Percentiles rank a stretch among this genome's conserved stretches.
Evolutionary conservation across 2,113 vertebrate genomes (phyloP).

Genomic region (Cyprinodon brontotheroides): DNA sequence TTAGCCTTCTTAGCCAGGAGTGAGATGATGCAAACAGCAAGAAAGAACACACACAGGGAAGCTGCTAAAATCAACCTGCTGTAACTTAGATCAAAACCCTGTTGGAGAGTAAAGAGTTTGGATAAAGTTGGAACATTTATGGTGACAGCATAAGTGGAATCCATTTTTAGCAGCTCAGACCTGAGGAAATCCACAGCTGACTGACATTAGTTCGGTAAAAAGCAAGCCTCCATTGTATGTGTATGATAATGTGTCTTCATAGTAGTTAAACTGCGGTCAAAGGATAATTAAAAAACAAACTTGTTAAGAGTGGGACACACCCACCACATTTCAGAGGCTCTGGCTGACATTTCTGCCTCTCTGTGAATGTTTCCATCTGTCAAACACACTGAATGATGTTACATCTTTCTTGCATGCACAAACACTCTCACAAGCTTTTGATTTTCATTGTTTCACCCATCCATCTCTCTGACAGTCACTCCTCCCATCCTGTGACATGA

Average conservation of each 20-base stretch:
- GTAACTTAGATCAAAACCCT: neutral
- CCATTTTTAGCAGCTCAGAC: conserved; percentile 2
- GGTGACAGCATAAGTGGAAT: neutral
- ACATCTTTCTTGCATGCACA: conserved; percentile 14
- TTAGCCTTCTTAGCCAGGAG: neutral
- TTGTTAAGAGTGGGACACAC: neutral
- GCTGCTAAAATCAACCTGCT: neutral
- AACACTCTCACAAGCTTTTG: conserved; percentile 40
- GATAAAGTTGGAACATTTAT: neutral
- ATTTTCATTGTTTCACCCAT: conserved; percentile 64
- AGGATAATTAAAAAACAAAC: neutral
- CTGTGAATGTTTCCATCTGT: conserved; percentile 39
- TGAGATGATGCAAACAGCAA: conserved; percentile 17
- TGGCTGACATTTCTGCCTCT: conserved; percentile 3
- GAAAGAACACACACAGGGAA: conserved; percentile 20
- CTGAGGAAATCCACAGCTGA: neutral
- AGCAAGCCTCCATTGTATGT: neutral
- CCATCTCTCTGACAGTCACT: conserved; percentile 60
- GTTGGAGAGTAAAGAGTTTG: neutral
- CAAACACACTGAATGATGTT: conserved; percentile 26
- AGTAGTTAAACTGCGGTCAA: conserved; percentile 47
- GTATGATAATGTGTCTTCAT: conserved; percentile 15
- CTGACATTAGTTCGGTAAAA: neutral
- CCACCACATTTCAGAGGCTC: neutral
- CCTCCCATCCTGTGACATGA: conserved; percentile 44